A percentile compares a stretch with the other conserved stretches of the same genome.
Evolutionary conservation across 1,140 invertebrate species (phyloP).

Genomic region (Sweltsa coloradensis): DNA sequence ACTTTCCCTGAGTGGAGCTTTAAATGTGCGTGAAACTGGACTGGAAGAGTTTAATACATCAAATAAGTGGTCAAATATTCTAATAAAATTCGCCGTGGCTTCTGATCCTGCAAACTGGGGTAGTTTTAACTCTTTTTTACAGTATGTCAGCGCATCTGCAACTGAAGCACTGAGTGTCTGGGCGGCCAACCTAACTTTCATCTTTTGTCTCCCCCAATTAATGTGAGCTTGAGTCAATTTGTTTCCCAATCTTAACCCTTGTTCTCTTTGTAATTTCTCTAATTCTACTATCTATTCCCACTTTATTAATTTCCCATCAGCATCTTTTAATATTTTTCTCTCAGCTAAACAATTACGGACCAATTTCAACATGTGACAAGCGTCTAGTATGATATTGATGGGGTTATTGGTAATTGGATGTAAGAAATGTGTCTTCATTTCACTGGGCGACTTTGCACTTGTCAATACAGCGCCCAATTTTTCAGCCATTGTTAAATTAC

Average conservation of each 20-base stretch:
- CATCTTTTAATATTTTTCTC: conserved; percentile 6
- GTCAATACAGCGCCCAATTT: neutral
- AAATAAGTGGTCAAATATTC: neutral
- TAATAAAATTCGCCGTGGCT: neutral
- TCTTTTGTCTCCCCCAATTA: neutral
- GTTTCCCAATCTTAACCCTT: neutral
- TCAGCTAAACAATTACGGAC: neutral
- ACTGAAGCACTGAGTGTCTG: conserved; percentile 2
- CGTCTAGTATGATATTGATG: neutral
- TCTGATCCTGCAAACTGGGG: neutral
- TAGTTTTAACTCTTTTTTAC: neutral
- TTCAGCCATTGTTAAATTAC: conserved; percentile 2
- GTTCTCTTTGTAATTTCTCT: neutral
- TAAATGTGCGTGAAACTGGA: neutral
- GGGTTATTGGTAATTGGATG: neutral
- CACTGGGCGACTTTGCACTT: neutral
- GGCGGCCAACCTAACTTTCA: conserved; percentile 3
- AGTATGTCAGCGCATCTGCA: neutral
- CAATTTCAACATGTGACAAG: conserved; percentile 10
- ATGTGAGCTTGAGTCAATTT: conserved; percentile 7
- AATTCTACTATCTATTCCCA: neutral
- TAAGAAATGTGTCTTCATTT: neutral
- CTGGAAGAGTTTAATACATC: neutral
- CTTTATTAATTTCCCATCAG: neutral
- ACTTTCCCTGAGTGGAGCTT: neutral